Conservation (phyloP, 2,888 invertebrate species). For the Oxytorus armatus region DNA sequence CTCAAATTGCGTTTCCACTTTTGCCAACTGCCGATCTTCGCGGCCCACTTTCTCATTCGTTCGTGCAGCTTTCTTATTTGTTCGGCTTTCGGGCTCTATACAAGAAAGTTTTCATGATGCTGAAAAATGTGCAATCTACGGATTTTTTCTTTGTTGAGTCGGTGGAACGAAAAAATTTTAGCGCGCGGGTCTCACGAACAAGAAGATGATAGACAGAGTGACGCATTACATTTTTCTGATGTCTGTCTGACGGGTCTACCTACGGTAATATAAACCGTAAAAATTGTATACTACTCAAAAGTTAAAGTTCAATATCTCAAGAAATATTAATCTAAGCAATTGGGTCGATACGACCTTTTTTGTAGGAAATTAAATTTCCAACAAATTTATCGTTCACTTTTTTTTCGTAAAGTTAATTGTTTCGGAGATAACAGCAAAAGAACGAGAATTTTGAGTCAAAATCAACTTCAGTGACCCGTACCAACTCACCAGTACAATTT, state of each 20-base stretch:
- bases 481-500: too few species aligned
- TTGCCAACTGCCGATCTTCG: conserved; percentile 30
- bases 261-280: too few species aligned
- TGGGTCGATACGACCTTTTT: too few species aligned
- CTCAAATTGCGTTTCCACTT: conserved; percentile 45
- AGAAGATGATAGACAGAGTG: conserved; percentile 3
- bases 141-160: not conserved
- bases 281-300: too few species aligned
- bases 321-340: too few species aligned
- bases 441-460: too few species aligned
- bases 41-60: conserved; percentile 10
- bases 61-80: not conserved
- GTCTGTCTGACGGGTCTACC: conserved; percentile 24
- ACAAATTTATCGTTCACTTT: too few species aligned
- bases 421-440: too few species aligned
- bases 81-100: not conserved
- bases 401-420: too few species aligned
- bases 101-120: not conserved
- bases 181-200: not conserved
- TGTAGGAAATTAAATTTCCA: too few species aligned
- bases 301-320: too few species aligned
- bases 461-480: too few species aligned
- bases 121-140: conserved; percentile 5
- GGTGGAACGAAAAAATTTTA: not conserved
- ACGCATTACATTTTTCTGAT: conserved; percentile 20